Conservation (phyloP, 2,888 invertebrate species). For the Drosophila robusta region DNA sequence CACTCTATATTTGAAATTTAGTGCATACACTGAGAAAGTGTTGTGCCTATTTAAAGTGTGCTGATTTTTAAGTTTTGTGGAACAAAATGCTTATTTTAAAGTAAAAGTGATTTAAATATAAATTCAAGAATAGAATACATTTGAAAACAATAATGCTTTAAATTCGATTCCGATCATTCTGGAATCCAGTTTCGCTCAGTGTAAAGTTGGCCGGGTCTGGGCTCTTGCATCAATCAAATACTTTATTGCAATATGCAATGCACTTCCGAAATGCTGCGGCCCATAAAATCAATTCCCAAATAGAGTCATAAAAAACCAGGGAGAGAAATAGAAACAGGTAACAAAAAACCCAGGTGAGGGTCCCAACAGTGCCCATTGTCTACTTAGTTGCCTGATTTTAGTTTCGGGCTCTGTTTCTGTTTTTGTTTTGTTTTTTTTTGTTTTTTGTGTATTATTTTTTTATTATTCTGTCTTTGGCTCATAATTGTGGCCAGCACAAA, state of each 20-base stretch:
- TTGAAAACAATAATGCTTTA: too few relatives aligned
- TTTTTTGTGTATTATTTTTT: conserved; percentile 27
- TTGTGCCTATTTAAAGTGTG: too few relatives aligned
- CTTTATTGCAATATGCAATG: conserved; percentile 63
- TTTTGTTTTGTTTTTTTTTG: conserved; percentile 14
- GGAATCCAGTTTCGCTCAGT: background rate
- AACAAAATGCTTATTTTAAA: too few relatives aligned
- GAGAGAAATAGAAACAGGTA: conserved; percentile 55
- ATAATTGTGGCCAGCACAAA: conserved; percentile 71
- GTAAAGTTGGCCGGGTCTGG: background rate
- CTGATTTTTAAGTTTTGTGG: too few relatives aligned
- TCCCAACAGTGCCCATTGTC: conserved; percentile 32
- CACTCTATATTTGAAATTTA: too few relatives aligned
- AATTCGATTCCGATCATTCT: too few relatives aligned
- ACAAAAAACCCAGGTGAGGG: conserved; percentile 65
- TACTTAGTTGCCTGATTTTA: conserved; percentile 30
- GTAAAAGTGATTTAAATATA: too few relatives aligned
- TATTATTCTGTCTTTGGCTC: conserved; percentile 30
- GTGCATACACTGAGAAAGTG: too few relatives aligned
- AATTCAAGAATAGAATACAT: too few relatives aligned
- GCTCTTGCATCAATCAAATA: conserved; percentile 51
- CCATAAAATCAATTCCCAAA: conserved; percentile 69
- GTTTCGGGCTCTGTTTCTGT: conserved; percentile 13
- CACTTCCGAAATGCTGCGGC: conserved; percentile 58
- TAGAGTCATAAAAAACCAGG: conserved; percentile 67